Base-by-base conservation (phyloP, 2,113 vertebrate genomes). In the Pomatostomus ruficeps region DNA sequence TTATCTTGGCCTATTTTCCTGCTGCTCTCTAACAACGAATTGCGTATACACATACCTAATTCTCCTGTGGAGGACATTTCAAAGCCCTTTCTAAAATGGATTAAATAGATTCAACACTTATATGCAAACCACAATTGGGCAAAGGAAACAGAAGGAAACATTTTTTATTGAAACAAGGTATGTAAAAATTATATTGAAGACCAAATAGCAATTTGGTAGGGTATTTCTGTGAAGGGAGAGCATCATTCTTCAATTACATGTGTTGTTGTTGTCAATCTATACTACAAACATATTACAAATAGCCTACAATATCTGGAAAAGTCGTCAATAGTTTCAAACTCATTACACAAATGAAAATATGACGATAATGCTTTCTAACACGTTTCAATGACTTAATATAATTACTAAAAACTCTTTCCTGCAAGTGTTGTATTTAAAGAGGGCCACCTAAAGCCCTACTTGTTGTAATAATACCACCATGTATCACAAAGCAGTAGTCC, bases 401-500 rank as follows among this genome's bases (percentile, higher is more conserved):
- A 52, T 38, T 68, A 46, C 15, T 48, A 71, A 89, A 75, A 83
- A 16, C 35, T n/a, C 6, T 58, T 75, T 89, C 54, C 63, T 49
- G 25, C 24, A 77, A 66, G 7, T 31, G 74, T 10, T 22, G 6
- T 22, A 82, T 71, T 66, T 90, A 61, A 29, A 70, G 18, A 54
- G 18, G 43, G 20, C 8, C 24, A 58, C 16, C 29, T 57, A 87
- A 77, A 80, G 38, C 31, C 46, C 31, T 62, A 11, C 31, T 67
- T 67, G 12, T 43, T 26, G 21, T 22, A 79, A 18, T 21, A 58
- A 10, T 14, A 67, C 7, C 19, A 40, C 0, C 0, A 0, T 9
- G 6, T 33, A 29, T 59, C 52, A 63, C 11, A 46, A 66, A 75
- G 35, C 10, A 55, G 26, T 1, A 25, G 6, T n/a, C 40, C 33